Percentiles rank a stretch among this genome's conserved stretches.
These are phyloP conservation scores for Clarias gariepinus DNA, from an alignment of 2,113 vertebrate species.

Conservation along the genomic window DNA sequence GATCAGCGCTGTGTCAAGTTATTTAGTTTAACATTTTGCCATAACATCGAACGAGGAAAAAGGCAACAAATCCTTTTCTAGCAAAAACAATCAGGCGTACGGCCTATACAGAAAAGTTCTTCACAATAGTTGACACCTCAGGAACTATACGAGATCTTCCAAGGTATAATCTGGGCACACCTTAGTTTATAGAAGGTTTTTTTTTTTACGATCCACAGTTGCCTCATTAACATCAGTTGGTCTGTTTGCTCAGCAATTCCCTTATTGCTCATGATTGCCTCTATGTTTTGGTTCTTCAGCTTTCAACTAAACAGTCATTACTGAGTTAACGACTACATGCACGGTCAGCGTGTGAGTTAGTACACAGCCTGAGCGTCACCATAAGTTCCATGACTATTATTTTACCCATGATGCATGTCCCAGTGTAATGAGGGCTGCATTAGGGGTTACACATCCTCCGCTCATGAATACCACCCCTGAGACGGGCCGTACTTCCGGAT, in stretches of 20 bases:
- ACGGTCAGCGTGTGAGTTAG: neutral
- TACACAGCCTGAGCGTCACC: neutral
- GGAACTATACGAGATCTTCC: neutral
- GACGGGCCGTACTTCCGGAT: slow-evolving; percentile 65
- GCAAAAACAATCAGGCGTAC: neutral
- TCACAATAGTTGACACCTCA: neutral
- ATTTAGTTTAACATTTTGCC: slow-evolving; percentile 44
- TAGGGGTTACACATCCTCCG: slow-evolving; percentile 14
- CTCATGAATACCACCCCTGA: slow-evolving; percentile 57
- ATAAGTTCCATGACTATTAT: neutral
- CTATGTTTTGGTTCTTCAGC: slow-evolving; percentile 18
- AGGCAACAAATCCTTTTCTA: neutral
- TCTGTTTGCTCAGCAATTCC: slow-evolving; percentile 17
- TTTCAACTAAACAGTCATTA: slow-evolving; percentile 32
- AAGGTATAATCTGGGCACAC: neutral
- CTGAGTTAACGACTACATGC: slow-evolving; percentile 31
- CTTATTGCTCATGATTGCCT: neutral
- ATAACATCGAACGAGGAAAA: slow-evolving; percentile 3
- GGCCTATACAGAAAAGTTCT: neutral
- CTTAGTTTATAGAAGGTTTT: slow-evolving; percentile 7
- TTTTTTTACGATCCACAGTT: neutral
- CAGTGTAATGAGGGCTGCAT: neutral
- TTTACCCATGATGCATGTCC: slow-evolving; percentile 25
- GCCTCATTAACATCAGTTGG: neutral
- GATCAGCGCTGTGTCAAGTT: too few species aligned